A percentile compares a stretch with the other conserved stretches of the same genome.
Evolutionary conservation across 2,797 vertebrate genomes (phyloP).

Genomic region (Cephalopachus bancanus): DNA sequence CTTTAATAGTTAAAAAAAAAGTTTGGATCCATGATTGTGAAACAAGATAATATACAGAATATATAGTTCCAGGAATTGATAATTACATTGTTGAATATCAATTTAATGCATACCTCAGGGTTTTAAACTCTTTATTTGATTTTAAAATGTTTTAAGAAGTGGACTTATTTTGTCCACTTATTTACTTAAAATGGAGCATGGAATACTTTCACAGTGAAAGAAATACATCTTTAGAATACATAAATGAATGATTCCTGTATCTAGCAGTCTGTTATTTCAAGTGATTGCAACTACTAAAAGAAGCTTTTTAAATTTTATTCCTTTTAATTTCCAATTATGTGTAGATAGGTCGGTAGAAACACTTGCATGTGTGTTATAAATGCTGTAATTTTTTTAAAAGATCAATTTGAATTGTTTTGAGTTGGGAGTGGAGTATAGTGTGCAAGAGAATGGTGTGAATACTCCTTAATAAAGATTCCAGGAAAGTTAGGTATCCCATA

Average conservation of each 20-base stretch:
- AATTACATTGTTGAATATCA: slow-evolving; percentile 50
- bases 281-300: not conserved
- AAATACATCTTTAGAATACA: not conserved
- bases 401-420: not conserved
- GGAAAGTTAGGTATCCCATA: not conserved
- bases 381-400: not conserved
- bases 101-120: not conserved
- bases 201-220: slow-evolving; percentile 30
- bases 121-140: slow-evolving; percentile 21
- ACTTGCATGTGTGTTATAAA: not conserved
- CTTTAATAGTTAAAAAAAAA: not conserved
- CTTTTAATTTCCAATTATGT: not conserved
- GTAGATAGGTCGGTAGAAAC: not conserved
- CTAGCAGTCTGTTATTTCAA: not conserved
- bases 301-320: not conserved
- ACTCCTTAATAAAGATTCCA: not conserved
- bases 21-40: not conserved
- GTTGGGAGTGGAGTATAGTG: not conserved
- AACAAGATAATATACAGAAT: not conserved
- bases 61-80: not conserved
- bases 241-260: not conserved
- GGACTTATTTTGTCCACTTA: not conserved
- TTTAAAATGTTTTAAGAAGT: slow-evolving; percentile 1
- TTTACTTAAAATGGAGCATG: slow-evolving; percentile 5
- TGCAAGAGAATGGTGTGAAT: not conserved